phyloP scores from a whole-genome alignment of 2,113 vertebrate genomes.

The Larimichthys polyactis region DNA sequence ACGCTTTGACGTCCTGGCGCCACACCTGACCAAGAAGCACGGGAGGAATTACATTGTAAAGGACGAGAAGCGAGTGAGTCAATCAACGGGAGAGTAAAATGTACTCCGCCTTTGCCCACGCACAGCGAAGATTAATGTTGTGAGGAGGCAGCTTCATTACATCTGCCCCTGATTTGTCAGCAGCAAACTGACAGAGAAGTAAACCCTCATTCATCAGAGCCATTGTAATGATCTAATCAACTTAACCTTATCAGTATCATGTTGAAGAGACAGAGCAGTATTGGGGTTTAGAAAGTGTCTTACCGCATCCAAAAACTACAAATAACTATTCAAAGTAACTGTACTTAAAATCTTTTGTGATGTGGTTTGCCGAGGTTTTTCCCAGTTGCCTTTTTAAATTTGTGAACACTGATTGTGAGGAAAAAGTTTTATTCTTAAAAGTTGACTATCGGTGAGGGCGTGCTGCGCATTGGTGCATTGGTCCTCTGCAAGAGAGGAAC shows the following conservation, averaged over 20 bases:
- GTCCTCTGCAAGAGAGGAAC: conserved; percentile 28
- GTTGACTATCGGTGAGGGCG: conserved; percentile 37
- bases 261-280: conserved; percentile 62
- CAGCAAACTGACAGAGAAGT: conserved; percentile 73
- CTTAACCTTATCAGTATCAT: conserved; percentile 69
- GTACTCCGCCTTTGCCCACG: conserved; percentile 54
- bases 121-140: conserved; percentile 74
- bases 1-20: conserved; percentile 94
- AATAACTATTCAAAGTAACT: conserved; percentile 47
- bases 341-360: conserved; percentile 48
- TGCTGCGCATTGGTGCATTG: conserved; percentile 45
- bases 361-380: conserved; percentile 5
- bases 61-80: conserved; percentile 93
- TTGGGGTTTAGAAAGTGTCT: conserved; percentile 45
- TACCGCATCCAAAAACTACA: conserved; percentile 34
- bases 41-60: conserved; percentile 97
- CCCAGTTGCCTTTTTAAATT: conserved; percentile 17
- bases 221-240: conserved; percentile 80
- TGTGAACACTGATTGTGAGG: background rate
- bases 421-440: conserved; percentile 3
- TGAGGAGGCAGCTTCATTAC: conserved; percentile 76
- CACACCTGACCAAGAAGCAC: conserved; percentile 96
- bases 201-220: conserved; percentile 77
- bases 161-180: conserved; percentile 77
- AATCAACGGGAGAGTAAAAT: conserved; percentile 52